phyloP scores from a whole-genome alignment of 2,888 invertebrate genomes.

The Cinara cedri region DNA sequence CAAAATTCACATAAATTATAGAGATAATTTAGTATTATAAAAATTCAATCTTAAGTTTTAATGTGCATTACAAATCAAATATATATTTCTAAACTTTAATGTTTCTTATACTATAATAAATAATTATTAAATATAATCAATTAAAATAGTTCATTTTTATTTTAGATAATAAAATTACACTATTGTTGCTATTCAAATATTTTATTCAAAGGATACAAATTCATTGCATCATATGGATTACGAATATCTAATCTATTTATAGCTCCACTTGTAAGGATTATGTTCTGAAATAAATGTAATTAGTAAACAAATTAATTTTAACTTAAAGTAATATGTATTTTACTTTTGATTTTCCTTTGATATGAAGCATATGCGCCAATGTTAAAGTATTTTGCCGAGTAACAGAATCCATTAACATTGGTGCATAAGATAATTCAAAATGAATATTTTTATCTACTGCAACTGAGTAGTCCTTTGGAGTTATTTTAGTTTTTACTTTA shows the following conservation, averaged over 20 bases:
- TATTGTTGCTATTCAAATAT: not conserved
- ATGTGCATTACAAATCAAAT: not conserved
- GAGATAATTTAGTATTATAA: no score
- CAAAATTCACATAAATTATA: no score
- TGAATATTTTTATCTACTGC: conserved; percentile 11
- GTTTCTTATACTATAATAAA: not conserved
- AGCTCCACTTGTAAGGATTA: conserved; percentile 33
- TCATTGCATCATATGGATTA: conserved; percentile 42
- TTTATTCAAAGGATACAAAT: conserved; percentile 51
- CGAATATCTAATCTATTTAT: conserved; percentile 1
- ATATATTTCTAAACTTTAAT: not conserved
- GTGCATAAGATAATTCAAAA: conserved; percentile 45
- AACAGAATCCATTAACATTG: conserved; percentile 1
- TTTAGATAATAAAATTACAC: not conserved
- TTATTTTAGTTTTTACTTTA: not conserved
- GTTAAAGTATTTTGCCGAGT: conserved; percentile 30
- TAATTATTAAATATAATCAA: not conserved
- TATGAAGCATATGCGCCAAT: conserved; percentile 35
- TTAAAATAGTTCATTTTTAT: not conserved
- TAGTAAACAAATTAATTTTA: not conserved
- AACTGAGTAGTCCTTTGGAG: conserved; percentile 16
- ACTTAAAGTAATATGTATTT: not conserved
- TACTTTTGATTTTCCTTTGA: conserved; percentile 54
- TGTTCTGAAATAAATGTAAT: conserved; percentile 32
- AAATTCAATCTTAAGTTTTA: no score